phyloP scores from a whole-genome alignment of 92 coral and sea anemone genomes.

The Zoanthus sansibaricus region DNA sequence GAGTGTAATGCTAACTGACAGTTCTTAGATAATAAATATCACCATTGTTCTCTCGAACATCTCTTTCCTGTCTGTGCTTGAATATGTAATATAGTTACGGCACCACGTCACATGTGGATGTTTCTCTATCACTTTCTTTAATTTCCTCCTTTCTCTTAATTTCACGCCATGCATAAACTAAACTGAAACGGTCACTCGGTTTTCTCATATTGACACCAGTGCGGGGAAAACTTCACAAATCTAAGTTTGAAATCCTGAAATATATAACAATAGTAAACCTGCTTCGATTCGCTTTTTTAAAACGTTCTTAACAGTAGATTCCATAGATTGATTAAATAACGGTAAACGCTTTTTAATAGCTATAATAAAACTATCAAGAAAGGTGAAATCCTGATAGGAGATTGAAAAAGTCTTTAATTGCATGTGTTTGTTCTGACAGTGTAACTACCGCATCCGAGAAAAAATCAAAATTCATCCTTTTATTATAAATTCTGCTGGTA shows the following conservation, averaged over 20 bases:
- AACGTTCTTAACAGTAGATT: not conserved
- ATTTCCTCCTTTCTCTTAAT: not conserved
- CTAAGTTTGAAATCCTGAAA: not conserved
- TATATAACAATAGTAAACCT: not conserved
- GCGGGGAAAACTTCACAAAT: not conserved
- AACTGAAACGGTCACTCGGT: not conserved
- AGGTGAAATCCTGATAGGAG: not conserved
- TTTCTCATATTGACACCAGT: not conserved
- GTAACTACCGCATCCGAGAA: not conserved
- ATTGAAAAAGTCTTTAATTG: not conserved
- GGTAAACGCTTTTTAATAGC: not conserved
- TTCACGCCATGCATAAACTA: not conserved
- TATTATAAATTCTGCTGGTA: not conserved
- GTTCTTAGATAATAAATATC: not conserved
- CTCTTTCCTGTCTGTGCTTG: not conserved
- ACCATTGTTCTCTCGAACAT: not conserved
- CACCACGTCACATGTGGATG: not conserved
- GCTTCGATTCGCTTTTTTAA: not conserved
- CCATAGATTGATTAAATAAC: not conserved
- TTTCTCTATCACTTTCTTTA: not conserved
- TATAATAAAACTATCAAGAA: not conserved
- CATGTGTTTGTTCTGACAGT: not conserved
- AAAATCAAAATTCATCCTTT: not conserved
- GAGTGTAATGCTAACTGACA: not conserved
- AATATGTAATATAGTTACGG: not conserved